Evolutionary conservation across 2,888 invertebrate genomes (phyloP).

Genomic region (Cotesia congregata): DNA sequence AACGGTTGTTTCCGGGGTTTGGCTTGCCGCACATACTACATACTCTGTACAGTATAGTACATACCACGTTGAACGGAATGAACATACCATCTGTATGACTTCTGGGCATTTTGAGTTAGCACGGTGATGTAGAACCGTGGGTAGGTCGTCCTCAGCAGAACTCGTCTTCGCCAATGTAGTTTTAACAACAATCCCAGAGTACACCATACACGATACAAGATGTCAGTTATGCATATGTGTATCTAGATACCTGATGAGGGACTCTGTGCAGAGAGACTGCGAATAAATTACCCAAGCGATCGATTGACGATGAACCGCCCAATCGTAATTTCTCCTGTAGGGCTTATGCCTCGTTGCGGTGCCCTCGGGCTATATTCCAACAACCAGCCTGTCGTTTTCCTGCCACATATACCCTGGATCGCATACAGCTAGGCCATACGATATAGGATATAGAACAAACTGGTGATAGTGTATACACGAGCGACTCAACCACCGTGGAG

Average conservation of each 20-base stretch:
- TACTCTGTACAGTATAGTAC: background rate
- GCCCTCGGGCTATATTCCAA: conserved; percentile 28
- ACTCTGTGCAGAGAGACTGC: conserved; percentile 42
- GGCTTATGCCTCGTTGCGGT: conserved; percentile 40
- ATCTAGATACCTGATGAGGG: conserved; percentile 7
- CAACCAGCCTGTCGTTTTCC: conserved; percentile 9
- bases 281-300: conserved; percentile 54
- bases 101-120: background rate
- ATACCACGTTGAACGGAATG: background rate
- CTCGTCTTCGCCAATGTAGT: conserved; percentile 9
- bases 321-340: conserved; percentile 47
- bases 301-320: conserved; percentile 50
- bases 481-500: conserved; percentile 18
- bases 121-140: background rate
- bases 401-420: too few species aligned
- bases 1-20: conserved; percentile 45
- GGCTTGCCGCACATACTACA: background rate
- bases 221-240: background rate
- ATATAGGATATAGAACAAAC: too few species aligned
- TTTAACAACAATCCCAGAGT: background rate
- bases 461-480: background rate
- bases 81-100: background rate
- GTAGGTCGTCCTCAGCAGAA: background rate
- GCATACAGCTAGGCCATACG: too few species aligned
- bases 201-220: background rate